Evolutionary conservation across 2,888 invertebrate genomes (phyloP), one percentile per base, ranked within the genome.

Genomic region (Linyphia triangularis): DNA sequence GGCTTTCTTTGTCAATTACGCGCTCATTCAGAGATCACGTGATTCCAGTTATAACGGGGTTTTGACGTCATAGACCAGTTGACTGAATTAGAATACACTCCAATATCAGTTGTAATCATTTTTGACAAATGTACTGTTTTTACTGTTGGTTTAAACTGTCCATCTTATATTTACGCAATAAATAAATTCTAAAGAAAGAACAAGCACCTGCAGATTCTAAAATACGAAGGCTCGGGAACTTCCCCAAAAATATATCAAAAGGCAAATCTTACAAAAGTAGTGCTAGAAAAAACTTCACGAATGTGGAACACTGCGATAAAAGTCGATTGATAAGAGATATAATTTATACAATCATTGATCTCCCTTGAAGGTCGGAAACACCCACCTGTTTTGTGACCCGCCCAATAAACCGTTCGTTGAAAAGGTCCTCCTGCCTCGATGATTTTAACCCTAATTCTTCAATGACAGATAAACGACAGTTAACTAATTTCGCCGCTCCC

Each of bases 401-500:
- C 51, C 51, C 51, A 51, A 51, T 16, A 51, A 51, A 51, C 51
- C 5, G n/a, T 51, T 51, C 51, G 5, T 51, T 33, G 33, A 33
- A 33, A 33, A 33, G 33, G 33, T 51, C 51, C 51, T 16, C 9
- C 5, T 16, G 16, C n/a, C 16, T 51, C n/a, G 51, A 51, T 16
- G 51, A 51, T n/a, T 51, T 51, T 51, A 51, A 51, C 51, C 51
- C 51, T 51, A 51, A 51, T 51, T 24, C 61, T 70, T 40, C 7
- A 43, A 43, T 70, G 70, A 40, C 43, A 70, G n/a, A 26, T 43
- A 70, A 70, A 16, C 70, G 70, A 70, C 70, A 26, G 70, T 26
- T 43, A 4, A 13, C 24, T 70, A 43, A 70, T 70, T 40, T 30
- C n/a, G 24, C n/a, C 43, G 16, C 43, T 43, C 13, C 70, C 10